phyloP scores from a whole-genome alignment of 2,797 vertebrate species.

The Neoniphon sammara region DNA sequence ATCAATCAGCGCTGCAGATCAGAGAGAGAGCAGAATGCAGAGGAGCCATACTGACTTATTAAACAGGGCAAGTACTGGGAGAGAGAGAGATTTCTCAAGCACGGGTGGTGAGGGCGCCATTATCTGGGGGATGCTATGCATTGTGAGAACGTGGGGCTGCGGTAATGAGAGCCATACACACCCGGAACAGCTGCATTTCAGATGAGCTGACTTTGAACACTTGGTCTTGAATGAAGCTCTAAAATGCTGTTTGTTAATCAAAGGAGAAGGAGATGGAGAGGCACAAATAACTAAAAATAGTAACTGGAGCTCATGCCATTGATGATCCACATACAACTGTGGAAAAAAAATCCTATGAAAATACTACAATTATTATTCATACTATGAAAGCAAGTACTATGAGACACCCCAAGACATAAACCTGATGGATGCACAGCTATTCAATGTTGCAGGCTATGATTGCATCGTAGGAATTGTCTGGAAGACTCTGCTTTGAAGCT shows the following conservation, averaged over 20 bases:
- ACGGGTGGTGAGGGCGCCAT: slow-evolving; percentile 33
- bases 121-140: slow-evolving; percentile 59
- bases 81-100: slow-evolving; percentile 49
- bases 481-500: slow-evolving; percentile 48
- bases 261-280: slow-evolving; percentile 39
- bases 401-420: slow-evolving; percentile 52
- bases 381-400: slow-evolving; percentile 32
- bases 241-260: slow-evolving; percentile 71
- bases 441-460: slow-evolving; percentile 43
- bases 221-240: slow-evolving; percentile 44
- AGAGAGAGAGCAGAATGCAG: slow-evolving; percentile 54
- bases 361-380: slow-evolving; percentile 65
- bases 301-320: slow-evolving; percentile 20
- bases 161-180: slow-evolving; percentile 72
- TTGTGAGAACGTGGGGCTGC: slow-evolving; percentile 65
- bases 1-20: slow-evolving; percentile 76
- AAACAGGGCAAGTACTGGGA: slow-evolving; percentile 55
- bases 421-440: slow-evolving; percentile 47
- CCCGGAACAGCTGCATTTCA: slow-evolving; percentile 57
- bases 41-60: slow-evolving; percentile 61
- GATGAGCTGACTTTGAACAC: slow-evolving; percentile 67
- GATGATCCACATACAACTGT: slow-evolving; percentile 38
- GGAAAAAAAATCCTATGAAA: slow-evolving; percentile 55
- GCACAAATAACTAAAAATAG: slow-evolving; percentile 67
- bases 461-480: slow-evolving; percentile 51